These are phyloP conservation scores for Thunnus maccoyii DNA, from an alignment of 2,113 vertebrate genomes.

Conservation along the genomic window DNA sequence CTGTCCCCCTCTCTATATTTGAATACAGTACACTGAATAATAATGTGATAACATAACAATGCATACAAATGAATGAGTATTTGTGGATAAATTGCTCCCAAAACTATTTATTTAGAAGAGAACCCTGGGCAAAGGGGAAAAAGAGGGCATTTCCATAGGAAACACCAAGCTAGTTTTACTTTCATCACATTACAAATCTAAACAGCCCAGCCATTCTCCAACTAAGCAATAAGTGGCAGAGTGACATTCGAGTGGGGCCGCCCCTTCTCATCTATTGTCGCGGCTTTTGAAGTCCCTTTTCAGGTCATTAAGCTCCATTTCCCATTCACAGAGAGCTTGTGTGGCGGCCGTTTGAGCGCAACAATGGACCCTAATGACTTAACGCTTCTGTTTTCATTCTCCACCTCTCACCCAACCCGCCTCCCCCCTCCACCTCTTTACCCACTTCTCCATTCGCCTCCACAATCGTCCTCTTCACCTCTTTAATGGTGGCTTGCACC, in stretches of 20 bases:
- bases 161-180: slow-evolving; percentile 74
- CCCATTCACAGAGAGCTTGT: slow-evolving; percentile 84
- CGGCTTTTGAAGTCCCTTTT: slow-evolving; percentile 85
- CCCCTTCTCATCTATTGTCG: slow-evolving; percentile 81
- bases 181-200: slow-evolving; percentile 80
- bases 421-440: slow-evolving; percentile 63
- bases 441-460: slow-evolving; percentile 72
- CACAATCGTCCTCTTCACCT: slow-evolving; percentile 74
- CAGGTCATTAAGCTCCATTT: slow-evolving; percentile 88
- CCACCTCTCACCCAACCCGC: slow-evolving; percentile 72
- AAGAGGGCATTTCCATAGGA: slow-evolving; percentile 62
- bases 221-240: slow-evolving; percentile 81
- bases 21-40: slow-evolving; percentile 48
- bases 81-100: slow-evolving; percentile 53
- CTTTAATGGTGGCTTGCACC: slow-evolving; percentile 78
- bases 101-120: slow-evolving; percentile 61
- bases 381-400: slow-evolving; percentile 87
- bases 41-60: slow-evolving; percentile 55
- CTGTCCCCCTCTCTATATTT: slow-evolving; percentile 17
- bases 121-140: slow-evolving; percentile 23
- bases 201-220: slow-evolving; percentile 84
- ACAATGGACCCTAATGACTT: slow-evolving; percentile 87
- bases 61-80: slow-evolving; percentile 63
- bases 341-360: slow-evolving; percentile 83
- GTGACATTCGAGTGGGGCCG: slow-evolving; percentile 81